A percentile compares a stretch with the other conserved stretches of the same genome.
These are phyloP conservation scores for Dioctria linearis DNA, from an alignment of 2,888 invertebrate species.

Conservation along the genomic window DNA sequence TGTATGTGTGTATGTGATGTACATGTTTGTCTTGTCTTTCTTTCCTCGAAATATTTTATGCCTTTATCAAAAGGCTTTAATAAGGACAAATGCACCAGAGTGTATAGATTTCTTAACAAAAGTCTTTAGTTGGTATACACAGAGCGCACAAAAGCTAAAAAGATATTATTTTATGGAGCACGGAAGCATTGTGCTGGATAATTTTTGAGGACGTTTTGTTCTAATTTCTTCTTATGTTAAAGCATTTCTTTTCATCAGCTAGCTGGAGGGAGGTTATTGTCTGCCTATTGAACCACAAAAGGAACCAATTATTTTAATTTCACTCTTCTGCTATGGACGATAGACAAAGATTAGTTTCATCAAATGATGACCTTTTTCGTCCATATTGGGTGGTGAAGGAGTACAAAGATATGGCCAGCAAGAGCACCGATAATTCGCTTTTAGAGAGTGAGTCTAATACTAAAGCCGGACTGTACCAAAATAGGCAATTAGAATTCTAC, in stretches of 20 bases:
- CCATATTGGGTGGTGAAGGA: too few relatives aligned
- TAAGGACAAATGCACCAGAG: conserved; percentile 17
- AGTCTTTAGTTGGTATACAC: not conserved
- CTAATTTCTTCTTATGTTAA: conserved; percentile 15
- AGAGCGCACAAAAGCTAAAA: conserved; percentile 2
- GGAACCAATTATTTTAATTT: not conserved
- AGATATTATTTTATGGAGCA: conserved; percentile 1
- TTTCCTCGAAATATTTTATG: not conserved
- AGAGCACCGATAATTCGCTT: too few relatives aligned
- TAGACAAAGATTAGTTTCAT: too few relatives aligned
- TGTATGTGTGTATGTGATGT: too few relatives aligned
- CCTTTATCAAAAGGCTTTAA: conserved; percentile 6
- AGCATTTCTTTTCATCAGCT: conserved; percentile 14
- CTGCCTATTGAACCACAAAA: conserved; percentile 2
- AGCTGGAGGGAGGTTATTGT: not conserved
- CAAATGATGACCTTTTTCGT: too few relatives aligned
- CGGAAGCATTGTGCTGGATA: conserved; percentile 13
- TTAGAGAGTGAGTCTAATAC: too few relatives aligned
- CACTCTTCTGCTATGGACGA: too few relatives aligned
- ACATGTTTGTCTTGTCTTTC: not conserved
- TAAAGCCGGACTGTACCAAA: too few relatives aligned
- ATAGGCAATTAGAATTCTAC: too few relatives aligned
- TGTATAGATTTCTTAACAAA: conserved; percentile 9
- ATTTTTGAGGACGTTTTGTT: conserved; percentile 19
- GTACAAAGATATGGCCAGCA: too few relatives aligned